These are phyloP conservation scores for Plecturocebus donacophilus DNA, from an alignment of 2,113 vertebrate genomes.

Conservation along the genomic window DNA sequence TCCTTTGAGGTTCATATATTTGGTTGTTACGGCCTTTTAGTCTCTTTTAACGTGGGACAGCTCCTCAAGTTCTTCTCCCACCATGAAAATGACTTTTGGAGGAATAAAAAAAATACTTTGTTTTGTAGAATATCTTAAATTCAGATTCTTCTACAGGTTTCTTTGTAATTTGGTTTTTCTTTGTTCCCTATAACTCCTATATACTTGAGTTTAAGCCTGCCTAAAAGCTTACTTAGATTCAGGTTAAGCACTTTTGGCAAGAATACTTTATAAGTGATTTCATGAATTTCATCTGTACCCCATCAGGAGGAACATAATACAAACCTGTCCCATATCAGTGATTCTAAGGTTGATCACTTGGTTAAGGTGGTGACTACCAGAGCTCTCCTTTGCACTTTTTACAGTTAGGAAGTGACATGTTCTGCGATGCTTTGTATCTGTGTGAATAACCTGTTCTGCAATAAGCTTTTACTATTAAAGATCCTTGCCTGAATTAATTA, in stretches of 20 bases:
- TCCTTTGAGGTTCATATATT: neutral
- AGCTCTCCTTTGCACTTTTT: neutral
- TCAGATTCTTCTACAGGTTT: neutral
- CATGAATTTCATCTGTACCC: neutral
- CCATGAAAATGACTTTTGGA: neutral
- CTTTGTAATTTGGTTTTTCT: constrained; percentile 1
- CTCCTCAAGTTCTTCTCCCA: neutral
- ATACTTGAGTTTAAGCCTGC: neutral
- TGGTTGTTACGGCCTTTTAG: neutral
- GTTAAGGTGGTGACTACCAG: neutral
- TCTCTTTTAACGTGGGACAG: neutral
- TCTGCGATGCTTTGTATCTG: neutral
- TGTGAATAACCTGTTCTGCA: neutral
- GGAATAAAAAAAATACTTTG: neutral
- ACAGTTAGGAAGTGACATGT: neutral
- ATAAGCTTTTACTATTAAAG: neutral
- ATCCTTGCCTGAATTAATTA: constrained; percentile 17
- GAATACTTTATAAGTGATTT: neutral
- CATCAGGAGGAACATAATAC: neutral
- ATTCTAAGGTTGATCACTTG: neutral
- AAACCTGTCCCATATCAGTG: neutral
- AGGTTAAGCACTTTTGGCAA: constrained; percentile 13
- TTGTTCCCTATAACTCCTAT: neutral
- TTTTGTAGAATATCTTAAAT: neutral
- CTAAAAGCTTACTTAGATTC: neutral